phyloP scores from a whole-genome alignment of 2,888 invertebrate genomes.

The Thumatha senex region DNA sequence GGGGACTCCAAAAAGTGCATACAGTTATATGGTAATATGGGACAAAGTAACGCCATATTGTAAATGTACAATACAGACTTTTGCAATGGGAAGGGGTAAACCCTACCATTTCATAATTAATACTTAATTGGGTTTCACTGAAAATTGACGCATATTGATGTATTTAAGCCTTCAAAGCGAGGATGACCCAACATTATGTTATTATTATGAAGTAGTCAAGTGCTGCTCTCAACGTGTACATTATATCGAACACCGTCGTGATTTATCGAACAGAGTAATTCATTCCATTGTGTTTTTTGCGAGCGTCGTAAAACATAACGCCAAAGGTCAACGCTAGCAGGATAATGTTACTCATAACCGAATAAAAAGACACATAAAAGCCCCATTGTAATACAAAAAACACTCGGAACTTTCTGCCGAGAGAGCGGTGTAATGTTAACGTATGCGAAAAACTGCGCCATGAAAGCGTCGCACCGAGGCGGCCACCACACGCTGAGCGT shows the following conservation, averaged over 20 bases:
- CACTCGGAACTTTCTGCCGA: slow-evolving; percentile 4
- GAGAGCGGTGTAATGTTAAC: neutral
- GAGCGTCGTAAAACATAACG: slow-evolving; percentile 35
- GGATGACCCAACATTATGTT: slow-evolving; percentile 16
- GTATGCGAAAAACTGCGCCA: slow-evolving; percentile 5
- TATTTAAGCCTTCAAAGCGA: slow-evolving; percentile 3
- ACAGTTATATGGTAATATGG: slow-evolving; percentile 12
- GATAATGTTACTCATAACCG: slow-evolving; percentile 48
- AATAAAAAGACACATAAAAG: slow-evolving; percentile 44
- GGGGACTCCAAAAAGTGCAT: slow-evolving; percentile 6
- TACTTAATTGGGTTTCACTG: too few relatives aligned
- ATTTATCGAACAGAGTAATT: slow-evolving; percentile 44
- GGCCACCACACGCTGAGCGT: slow-evolving; percentile 52
- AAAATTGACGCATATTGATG: too few relatives aligned
- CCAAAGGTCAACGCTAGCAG: slow-evolving; percentile 57
- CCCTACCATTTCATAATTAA: too few relatives aligned
- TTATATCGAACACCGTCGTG: slow-evolving; percentile 23
- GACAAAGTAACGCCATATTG: neutral
- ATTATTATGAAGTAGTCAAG: slow-evolving; percentile 26
- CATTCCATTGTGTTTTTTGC: slow-evolving; percentile 48
- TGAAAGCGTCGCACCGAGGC: slow-evolving; percentile 11
- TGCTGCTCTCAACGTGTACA: slow-evolving; percentile 27
- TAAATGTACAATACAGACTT: too few relatives aligned
- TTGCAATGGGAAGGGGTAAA: too few relatives aligned
- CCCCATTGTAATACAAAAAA: slow-evolving; percentile 45